Base-by-base conservation (phyloP, 2,797 vertebrate species). In the Malurus splendens region DNA sequence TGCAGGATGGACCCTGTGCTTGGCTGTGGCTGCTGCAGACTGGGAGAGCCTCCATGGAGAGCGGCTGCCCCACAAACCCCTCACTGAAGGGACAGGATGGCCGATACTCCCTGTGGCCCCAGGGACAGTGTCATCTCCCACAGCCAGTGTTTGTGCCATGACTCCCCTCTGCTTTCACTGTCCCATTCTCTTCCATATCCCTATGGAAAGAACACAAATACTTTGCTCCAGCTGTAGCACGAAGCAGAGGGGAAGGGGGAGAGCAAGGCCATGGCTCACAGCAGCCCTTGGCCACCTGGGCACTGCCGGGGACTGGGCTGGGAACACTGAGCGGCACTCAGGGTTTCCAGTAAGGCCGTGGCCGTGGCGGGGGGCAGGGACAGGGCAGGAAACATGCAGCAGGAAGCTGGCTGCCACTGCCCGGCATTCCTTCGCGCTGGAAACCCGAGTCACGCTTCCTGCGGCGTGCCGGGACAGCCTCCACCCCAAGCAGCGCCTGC, bases 361-460 rank as follows among this genome's bases (percentile, higher is more conserved):
- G 74, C 80, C 7, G 3, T 25, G 67, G 47, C 2, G 10, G 88
- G 66, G 89, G 90, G 86, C 93, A 95, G 96, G 97, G 95, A 95
- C 38, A 72, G 91, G 90, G 74, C 97, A 97, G 98, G 98, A 98
- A 98, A 95, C 81, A 48, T 95, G 96, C 95, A 86, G 94, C 97
- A 97, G 98, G 97, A 98, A 98, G 94, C 94, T 86, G 93, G 86
- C 94, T 14, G 79, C 84, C 24, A 25, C 93, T 24, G 66, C 91
- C 93, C 90, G 20, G 78, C 80, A 86, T 96, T 95, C 94, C 95
- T 94, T 85, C 15, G 15, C 8, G 2, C 85, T 97, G 97, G 97
- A 97, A 96, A 96, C 90, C 90, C 55, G 45, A 96, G 91, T 92
- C 85, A 84, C 10, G 66, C 95, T 97, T 98, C 97, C 97, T 96